phyloP scores from a whole-genome alignment of 2,113 vertebrate species.

The Dolichallabes microphthalmus region DNA sequence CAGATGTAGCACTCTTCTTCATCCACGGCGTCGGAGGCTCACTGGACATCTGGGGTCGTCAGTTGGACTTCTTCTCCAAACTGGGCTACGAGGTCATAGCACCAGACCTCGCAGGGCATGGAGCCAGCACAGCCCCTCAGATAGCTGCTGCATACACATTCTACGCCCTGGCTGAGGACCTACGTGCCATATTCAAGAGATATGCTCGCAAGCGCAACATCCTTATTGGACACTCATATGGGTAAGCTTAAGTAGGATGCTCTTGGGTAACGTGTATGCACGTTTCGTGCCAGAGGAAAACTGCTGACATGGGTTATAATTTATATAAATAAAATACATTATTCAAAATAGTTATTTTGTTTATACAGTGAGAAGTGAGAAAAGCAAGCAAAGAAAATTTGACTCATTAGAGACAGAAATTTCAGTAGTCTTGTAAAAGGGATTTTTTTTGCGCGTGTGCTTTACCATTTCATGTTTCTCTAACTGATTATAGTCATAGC shows the following conservation, averaged over 20 bases:
- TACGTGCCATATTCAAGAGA: constrained; percentile 89
- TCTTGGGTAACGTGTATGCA: neutral
- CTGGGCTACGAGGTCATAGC: constrained; percentile 95
- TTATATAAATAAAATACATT: no score
- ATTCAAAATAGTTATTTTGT: neutral
- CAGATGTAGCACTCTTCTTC: constrained; percentile 91
- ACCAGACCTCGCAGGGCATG: constrained; percentile 88
- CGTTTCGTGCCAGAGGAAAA: neutral
- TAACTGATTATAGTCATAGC: no score
- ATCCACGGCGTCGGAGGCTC: constrained; percentile 94
- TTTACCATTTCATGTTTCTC: no score
- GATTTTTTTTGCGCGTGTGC: no score
- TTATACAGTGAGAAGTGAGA: neutral
- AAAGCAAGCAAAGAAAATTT: neutral
- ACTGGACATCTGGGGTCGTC: constrained; percentile 94
- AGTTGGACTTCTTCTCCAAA: constrained; percentile 91
- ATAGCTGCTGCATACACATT: constrained; percentile 94
- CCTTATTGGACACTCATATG: constrained; percentile 92
- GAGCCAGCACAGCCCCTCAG: constrained; percentile 85
- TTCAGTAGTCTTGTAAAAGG: neutral
- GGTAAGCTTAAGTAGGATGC: constrained; percentile 70
- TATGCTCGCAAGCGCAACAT: constrained; percentile 90
- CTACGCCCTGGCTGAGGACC: constrained; percentile 91
- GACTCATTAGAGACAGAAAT: neutral
- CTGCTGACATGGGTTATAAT: neutral